These are phyloP conservation scores for Lutraria lutraria DNA, from an alignment of 2,888 invertebrate genomes.

Conservation along the genomic window DNA sequence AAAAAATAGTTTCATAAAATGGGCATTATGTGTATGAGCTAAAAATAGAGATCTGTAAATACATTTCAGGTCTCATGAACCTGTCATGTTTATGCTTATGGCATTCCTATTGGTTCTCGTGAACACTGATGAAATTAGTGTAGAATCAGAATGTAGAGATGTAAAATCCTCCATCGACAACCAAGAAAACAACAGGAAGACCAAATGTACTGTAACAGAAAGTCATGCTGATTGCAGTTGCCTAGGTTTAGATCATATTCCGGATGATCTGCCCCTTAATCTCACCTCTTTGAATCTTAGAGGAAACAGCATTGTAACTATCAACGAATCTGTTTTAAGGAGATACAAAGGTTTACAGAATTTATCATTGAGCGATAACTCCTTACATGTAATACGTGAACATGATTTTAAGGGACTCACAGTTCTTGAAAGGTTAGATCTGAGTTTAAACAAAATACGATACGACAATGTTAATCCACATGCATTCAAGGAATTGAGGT, in stretches of 20 bases:
- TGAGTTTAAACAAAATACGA: conserved; percentile 37
- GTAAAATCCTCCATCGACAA: not conserved
- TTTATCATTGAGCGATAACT: conserved; percentile 28
- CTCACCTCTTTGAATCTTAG: conserved; percentile 26
- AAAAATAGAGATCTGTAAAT: not conserved
- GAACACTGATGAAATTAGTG: not conserved
- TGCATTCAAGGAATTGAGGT: not conserved
- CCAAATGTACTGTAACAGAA: not conserved
- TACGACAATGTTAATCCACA: conserved; percentile 2
- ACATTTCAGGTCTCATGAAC: not conserved
- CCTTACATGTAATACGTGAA: not conserved
- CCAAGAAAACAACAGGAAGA: not conserved
- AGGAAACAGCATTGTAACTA: not conserved
- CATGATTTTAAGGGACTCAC: conserved; percentile 2
- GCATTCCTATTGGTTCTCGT: not conserved
- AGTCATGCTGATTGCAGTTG: conserved; percentile 15
- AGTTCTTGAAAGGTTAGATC: conserved; percentile 28
- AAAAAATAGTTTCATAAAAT: not conserved
- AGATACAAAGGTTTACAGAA: not conserved
- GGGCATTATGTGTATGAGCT: not conserved
- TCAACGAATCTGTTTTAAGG: not conserved
- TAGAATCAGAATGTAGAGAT: not conserved
- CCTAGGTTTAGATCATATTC: not conserved
- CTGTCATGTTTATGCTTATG: not conserved
- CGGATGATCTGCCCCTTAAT: not conserved